Evolutionary conservation across 2,888 invertebrate species (phyloP), one percentile per base, ranked within the genome.

Genomic region (Amphipyra tragopoginis): DNA sequence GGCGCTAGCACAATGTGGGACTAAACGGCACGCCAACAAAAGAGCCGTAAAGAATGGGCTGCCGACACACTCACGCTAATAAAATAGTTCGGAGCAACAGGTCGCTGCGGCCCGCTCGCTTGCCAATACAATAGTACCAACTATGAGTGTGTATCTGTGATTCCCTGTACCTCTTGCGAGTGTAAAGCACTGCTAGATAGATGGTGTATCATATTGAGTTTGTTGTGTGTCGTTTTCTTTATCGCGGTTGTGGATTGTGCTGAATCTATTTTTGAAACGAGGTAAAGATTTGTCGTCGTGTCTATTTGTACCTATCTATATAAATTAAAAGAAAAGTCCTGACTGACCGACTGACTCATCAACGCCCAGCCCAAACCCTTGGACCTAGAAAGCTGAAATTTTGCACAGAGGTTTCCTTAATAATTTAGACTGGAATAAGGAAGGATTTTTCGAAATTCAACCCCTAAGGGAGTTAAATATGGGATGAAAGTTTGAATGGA

Each of bases 21-120:
- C 91, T 91, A 92, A 92, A 90, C 92, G 91, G 86, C 86, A 86
- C 86, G 85, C 87, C 89, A 90, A 93, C 93, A 93, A 93, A 93
- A 92, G 93, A 88, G 87, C 89, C 87, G 90, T 94, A 93, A 94
- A 94, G 94, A 94, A 94, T 93, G 91, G 93, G 82, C 89, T 91
- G 88, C 90, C 92, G 85, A 91, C 93, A 92, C 89, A 91, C 90
- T 88, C 88, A 87, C 84, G 88, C 92, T 93, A 94, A 93, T 93
- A 94, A 94, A 94, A 94, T 94, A 94, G 94, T 93, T 93, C 86
- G 82, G 83, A 74, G 94, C 94, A 94, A 94, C 94, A 94, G 94
- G 93, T 94, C 87, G 88, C 76, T 79, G 74, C 73, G 86, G 89
- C 80, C 80, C 81, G 79, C 67, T 67, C 82, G 83, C 80, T 71